These are phyloP conservation scores for Drosophila pruinosa DNA, from an alignment of 1,140 invertebrate genomes.

Conservation along the genomic window DNA sequence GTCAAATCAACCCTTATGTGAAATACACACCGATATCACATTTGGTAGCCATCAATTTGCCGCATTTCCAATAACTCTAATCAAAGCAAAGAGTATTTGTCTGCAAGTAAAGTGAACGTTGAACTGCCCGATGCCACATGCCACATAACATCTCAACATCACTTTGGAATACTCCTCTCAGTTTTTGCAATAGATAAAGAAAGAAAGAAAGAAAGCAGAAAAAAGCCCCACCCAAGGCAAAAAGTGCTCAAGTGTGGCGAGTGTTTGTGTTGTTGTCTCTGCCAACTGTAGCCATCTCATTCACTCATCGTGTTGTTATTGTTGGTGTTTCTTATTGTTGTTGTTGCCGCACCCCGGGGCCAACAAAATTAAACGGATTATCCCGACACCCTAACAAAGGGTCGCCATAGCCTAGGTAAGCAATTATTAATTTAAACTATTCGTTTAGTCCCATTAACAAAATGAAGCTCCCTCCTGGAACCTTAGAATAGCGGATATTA, in stretches of 20 bases:
- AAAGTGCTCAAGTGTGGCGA: conserved; percentile 70
- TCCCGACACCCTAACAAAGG: conserved; percentile 34
- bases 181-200: conserved; percentile 41
- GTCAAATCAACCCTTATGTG: conserved; percentile 34
- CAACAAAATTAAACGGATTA: conserved; percentile 69
- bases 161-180: conserved; percentile 33
- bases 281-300: background rate
- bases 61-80: conserved; percentile 35
- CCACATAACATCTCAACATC: conserved; percentile 1
- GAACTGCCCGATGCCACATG: background rate
- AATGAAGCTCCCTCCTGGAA: background rate
- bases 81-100: conserved; percentile 1
- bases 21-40: conserved; percentile 3
- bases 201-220: conserved; percentile 40
- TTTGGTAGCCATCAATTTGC: background rate
- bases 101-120: conserved; percentile 12
- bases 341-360: conserved; percentile 63
- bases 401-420: conserved; percentile 47
- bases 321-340: conserved; percentile 38
- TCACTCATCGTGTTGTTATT: conserved; percentile 14
- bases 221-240: conserved; percentile 63
- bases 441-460: background rate
- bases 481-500: background rate
- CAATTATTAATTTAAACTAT: conserved; percentile 21
- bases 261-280: conserved; percentile 44